A percentile compares a stretch with the other conserved stretches of the same genome.
Conservation (phyloP, 2,113 vertebrate species). For the Parotia lawesii region DNA sequence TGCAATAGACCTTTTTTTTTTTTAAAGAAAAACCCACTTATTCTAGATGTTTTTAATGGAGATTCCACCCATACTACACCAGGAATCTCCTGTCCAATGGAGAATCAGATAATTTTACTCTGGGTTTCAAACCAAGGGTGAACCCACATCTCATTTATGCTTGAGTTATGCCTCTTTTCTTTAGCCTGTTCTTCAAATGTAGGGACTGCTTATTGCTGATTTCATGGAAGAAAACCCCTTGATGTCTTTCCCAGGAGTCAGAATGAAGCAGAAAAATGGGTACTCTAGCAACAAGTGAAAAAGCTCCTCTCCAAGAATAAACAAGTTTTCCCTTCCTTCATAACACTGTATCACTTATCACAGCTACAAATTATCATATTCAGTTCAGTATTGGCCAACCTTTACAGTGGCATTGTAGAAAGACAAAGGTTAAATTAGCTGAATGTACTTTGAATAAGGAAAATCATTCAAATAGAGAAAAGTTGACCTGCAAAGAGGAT, state of each 20-base stretch:
- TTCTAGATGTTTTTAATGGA: background rate
- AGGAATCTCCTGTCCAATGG: background rate
- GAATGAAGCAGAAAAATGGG: background rate
- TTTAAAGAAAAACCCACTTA: too few species aligned
- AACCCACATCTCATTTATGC: background rate
- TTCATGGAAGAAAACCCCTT: background rate
- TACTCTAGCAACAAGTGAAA: background rate
- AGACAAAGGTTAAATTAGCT: background rate
- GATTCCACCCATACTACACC: background rate
- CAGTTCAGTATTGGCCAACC: background rate
- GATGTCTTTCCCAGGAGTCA: background rate
- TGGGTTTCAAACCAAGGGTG: background rate
- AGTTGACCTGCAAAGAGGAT: background rate
- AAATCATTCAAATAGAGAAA: background rate
- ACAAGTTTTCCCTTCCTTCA: background rate
- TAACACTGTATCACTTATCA: rapidly evolving
- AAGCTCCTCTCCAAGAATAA: background rate
- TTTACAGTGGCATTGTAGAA: background rate
- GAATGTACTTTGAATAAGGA: background rate
- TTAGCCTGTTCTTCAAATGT: background rate
- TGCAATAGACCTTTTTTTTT: too few species aligned
- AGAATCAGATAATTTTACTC: background rate
- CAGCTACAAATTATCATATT: background rate
- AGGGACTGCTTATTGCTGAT: background rate
- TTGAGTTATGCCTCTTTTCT: background rate